Evolutionary conservation across 2,888 invertebrate species (phyloP).

Genomic region (Cotesia congregata): DNA sequence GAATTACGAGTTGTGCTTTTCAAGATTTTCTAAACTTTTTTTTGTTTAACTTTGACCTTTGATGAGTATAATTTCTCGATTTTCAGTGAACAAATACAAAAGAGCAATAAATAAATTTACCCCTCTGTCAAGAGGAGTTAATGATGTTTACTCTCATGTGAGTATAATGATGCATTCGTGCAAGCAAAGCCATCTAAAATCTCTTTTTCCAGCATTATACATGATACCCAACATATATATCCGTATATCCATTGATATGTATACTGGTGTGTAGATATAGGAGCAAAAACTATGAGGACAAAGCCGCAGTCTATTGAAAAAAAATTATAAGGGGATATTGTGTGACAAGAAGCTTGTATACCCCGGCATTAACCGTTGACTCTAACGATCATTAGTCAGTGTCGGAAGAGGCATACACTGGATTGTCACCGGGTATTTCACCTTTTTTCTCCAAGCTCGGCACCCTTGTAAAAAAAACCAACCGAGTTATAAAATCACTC

Average conservation of each 20-base stretch:
- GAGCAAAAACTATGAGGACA: background rate
- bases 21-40: no score
- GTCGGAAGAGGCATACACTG: background rate
- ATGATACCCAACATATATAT: no score
- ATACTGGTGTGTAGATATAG: background rate
- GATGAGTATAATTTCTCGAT: no score
- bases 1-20: no score
- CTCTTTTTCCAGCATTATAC: conserved; percentile 26
- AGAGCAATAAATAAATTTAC: no score
- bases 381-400: background rate
- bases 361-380: background rate
- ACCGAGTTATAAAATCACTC: background rate
- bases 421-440: background rate
- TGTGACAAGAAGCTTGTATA: background rate
- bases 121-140: conserved; percentile 36
- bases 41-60: no score
- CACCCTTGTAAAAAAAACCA: background rate
- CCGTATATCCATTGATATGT: background rate
- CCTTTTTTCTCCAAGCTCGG: background rate
- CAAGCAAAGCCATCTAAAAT: conserved; percentile 51
- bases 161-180: conserved; percentile 58
- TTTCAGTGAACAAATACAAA: no score
- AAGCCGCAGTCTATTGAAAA: background rate
- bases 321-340: background rate
- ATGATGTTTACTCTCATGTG: conserved; percentile 57